Conservation (phyloP, 2,888 invertebrate genomes). For the Eupeodes latifasciatus region DNA sequence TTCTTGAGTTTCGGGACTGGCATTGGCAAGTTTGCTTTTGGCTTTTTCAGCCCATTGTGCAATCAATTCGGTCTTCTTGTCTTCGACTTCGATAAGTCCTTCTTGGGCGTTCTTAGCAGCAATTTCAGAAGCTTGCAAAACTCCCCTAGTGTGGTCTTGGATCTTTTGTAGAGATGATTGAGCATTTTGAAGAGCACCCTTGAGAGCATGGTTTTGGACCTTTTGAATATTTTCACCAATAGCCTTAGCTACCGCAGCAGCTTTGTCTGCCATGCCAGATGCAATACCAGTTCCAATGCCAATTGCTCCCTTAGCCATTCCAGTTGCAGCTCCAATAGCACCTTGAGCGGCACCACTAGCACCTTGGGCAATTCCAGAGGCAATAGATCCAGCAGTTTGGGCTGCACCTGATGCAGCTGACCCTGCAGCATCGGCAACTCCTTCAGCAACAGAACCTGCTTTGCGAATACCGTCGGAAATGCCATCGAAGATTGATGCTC, state of each 20-base stretch:
- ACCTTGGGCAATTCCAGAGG: slow-evolving; percentile 12
- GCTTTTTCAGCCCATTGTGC: slow-evolving; percentile 42
- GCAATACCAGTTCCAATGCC: background rate
- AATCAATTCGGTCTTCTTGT: slow-evolving; percentile 20
- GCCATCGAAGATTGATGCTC: slow-evolving; percentile 6
- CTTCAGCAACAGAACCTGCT: slow-evolving; percentile 34
- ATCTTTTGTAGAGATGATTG: slow-evolving; percentile 5
- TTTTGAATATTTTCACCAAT: background rate
- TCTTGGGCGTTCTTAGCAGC: background rate
- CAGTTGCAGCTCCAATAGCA: background rate
- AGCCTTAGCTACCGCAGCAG: background rate
- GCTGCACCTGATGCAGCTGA: slow-evolving; percentile 16
- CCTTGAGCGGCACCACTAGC: slow-evolving; percentile 26
- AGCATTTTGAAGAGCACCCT: slow-evolving; percentile 14
- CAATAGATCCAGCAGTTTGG: slow-evolving; percentile 19
- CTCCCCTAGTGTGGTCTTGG: slow-evolving; percentile 6
- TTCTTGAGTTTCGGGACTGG: slow-evolving; percentile 36
- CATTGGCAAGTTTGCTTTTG: slow-evolving; percentile 23
- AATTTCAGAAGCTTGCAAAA: slow-evolving; percentile 37
- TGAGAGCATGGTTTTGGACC: background rate
- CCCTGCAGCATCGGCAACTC: slow-evolving; percentile 17
- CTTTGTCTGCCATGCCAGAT: background rate
- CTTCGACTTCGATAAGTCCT: slow-evolving; percentile 23
- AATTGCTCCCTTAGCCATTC: slow-evolving; percentile 22
- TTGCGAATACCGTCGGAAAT: slow-evolving; percentile 18